These are phyloP conservation scores for Papilio demoleus DNA, from an alignment of 2,888 invertebrate species.

Conservation along the genomic window DNA sequence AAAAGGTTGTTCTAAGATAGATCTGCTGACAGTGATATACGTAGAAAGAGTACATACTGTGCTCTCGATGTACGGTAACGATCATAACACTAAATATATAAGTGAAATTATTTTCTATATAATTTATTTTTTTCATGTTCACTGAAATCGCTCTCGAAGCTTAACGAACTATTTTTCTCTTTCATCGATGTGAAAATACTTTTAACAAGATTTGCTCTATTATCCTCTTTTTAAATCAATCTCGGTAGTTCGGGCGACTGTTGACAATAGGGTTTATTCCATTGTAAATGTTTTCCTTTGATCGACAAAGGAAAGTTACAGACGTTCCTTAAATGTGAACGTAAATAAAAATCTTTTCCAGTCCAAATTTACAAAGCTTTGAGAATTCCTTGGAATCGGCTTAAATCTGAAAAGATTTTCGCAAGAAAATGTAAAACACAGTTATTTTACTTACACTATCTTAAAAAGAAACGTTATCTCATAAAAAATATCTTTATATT, in stretches of 20 bases:
- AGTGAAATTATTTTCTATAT: neutral
- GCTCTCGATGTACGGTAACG: too few species aligned
- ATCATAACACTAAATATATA: too few species aligned
- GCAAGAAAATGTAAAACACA: neutral
- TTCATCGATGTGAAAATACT: neutral
- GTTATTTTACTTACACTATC: neutral
- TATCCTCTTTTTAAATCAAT: neutral
- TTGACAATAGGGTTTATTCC: conserved; percentile 2
- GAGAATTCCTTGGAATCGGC: neutral
- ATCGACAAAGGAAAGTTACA: conserved; percentile 1
- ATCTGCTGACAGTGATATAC: too few species aligned
- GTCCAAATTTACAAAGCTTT: neutral
- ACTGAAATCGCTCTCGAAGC: neutral
- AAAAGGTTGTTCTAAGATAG: too few species aligned
- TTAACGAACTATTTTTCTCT: neutral
- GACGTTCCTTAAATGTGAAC: neutral
- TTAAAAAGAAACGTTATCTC: too few species aligned
- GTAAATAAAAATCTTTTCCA: conserved; percentile 8
- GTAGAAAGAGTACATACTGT: too few species aligned
- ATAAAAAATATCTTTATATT: too few species aligned
- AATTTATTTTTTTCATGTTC: neutral
- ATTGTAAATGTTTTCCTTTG: neutral
- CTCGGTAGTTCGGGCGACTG: neutral
- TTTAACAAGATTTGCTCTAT: neutral
- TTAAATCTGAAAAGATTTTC: neutral